Percentiles rank a stretch among this genome's conserved stretches.
Conservation (phyloP, 1,140 invertebrate species). For the Proctacanthus coquilletti region DNA sequence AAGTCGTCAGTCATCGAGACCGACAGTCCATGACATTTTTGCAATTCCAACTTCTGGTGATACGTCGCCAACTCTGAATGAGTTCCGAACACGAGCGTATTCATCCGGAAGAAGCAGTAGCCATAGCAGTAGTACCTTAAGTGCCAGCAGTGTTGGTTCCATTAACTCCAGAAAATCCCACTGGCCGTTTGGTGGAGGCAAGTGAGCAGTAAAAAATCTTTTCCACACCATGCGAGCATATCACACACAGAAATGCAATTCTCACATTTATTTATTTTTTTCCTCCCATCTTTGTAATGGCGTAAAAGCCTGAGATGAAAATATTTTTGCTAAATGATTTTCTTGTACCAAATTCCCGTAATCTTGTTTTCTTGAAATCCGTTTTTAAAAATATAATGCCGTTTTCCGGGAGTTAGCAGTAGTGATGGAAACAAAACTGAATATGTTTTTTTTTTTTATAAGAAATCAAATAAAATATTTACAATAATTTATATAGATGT, state of each 20-base stretch:
- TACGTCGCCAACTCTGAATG: constrained; percentile 1
- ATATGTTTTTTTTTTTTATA: too few relatives aligned
- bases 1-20: constrained; percentile 23
- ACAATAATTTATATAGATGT: too few relatives aligned
- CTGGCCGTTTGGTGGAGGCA: constrained; percentile 3
- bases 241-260: too few relatives aligned
- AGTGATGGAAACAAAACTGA: too few relatives aligned
- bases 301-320: too few relatives aligned
- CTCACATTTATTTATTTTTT: neutral
- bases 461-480: too few relatives aligned
- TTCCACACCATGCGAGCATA: too few relatives aligned
- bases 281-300: neutral
- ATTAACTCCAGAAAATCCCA: constrained; percentile 1
- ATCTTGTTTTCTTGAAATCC: too few relatives aligned
- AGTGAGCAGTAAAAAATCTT: neutral
- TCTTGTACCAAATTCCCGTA: too few relatives aligned
- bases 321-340: too few relatives aligned
- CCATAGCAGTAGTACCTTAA: constrained; percentile 1
- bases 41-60: constrained; percentile 5
- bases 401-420: too few relatives aligned
- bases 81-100: constrained; percentile 2
- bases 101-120: constrained; percentile 3
- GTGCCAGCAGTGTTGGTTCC: neutral
- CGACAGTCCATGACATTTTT: constrained; percentile 35
- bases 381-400: too few relatives aligned